Percentiles rank a stretch among this genome's conserved stretches.
These are phyloP conservation scores for Halisarca cf. caerulea DNA, from an alignment of 37 sponge, comb jelly and placozoan species.

Conservation along the genomic window DNA sequence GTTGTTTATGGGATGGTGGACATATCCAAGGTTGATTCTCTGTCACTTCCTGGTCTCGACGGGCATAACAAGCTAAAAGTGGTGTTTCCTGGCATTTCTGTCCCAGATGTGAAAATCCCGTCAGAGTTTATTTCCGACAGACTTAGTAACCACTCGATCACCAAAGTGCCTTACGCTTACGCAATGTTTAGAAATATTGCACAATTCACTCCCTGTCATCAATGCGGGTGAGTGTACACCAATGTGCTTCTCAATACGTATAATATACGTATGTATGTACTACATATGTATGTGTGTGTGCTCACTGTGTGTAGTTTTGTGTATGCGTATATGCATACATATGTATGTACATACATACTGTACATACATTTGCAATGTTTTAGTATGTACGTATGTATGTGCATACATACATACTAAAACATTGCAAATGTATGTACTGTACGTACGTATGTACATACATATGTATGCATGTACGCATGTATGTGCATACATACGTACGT, in stretches of 20 bases:
- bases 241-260: neutral
- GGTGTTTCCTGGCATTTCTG: no score
- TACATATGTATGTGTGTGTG: neutral
- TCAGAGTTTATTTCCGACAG: neutral
- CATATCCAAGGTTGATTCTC: no score
- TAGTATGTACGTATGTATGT: neutral
- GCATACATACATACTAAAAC: neutral
- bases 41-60: no score
- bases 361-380: no score
- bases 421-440: neutral
- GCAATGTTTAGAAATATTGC: neutral
- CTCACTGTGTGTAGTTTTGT: neutral
- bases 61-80: no score
- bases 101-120: neutral
- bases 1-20: no score
- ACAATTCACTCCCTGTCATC: neutral
- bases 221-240: neutral
- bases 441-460: neutral
- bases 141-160: neutral
- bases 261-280: neutral
- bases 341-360: neutral
- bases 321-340: neutral
- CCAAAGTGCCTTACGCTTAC: neutral
- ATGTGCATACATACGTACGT: neutral
- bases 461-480: neutral